Percentiles rank a stretch among this genome's conserved stretches.
Evolutionary conservation across 2,888 invertebrate genomes (phyloP).

Genomic region (Phengaris alcon): DNA sequence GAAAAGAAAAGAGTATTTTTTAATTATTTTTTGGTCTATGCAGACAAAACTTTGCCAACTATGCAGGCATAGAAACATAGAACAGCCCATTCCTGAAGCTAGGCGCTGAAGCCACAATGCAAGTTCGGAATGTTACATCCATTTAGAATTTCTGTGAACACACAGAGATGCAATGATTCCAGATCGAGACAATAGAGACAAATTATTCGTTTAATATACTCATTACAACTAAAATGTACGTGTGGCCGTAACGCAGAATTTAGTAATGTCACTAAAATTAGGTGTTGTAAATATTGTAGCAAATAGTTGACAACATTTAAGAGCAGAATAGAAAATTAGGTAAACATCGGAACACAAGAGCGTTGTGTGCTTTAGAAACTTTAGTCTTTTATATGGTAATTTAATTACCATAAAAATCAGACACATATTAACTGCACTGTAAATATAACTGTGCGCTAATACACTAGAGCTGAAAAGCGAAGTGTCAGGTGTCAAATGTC

Average conservation of each 20-base stretch:
- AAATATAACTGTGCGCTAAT: too few relatives aligned
- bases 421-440: neutral
- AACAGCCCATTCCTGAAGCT: neutral
- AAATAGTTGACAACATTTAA: neutral
- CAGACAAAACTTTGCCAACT: too few relatives aligned
- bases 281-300: neutral
- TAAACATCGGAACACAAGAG: neutral
- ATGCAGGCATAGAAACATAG: neutral
- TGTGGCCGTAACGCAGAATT: neutral
- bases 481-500: too few relatives aligned
- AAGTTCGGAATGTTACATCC: neutral
- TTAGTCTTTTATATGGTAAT: neutral
- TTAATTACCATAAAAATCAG: neutral
- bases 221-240: neutral
- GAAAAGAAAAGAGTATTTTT: too few relatives aligned
- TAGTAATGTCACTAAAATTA: too few relatives aligned
- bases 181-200: neutral
- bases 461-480: too few relatives aligned
- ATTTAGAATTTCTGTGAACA: neutral
- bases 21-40: too few relatives aligned
- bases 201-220: neutral
- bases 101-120: neutral
- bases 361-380: neutral
- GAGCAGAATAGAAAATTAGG: neutral
- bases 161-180: neutral